phyloP scores from a whole-genome alignment of 2,113 vertebrate genomes.

The Hippocampus guttulatus region DNA sequence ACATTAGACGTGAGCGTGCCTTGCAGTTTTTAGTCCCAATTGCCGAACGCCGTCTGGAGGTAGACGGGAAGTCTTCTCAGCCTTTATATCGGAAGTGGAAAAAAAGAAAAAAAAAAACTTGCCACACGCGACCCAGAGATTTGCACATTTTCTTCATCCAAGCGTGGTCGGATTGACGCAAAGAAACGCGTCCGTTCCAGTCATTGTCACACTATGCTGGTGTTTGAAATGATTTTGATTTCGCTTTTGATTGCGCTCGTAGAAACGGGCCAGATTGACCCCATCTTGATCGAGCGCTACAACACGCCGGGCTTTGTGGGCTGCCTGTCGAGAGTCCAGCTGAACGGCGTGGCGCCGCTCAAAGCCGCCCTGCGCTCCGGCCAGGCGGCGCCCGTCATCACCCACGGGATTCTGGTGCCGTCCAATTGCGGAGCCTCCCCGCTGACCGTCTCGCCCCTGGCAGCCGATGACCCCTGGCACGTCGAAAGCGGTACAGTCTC shows the following conservation, averaged over 20 bases:
- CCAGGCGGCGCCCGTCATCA: slow-evolving; percentile 74
- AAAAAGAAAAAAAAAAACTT: too few species aligned
- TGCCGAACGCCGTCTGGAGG: not conserved
- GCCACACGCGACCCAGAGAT: too few species aligned
- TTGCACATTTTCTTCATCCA: too few species aligned
- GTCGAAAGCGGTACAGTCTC: slow-evolving; percentile 79
- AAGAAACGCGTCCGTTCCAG: too few species aligned
- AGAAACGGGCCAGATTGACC: slow-evolving; percentile 94
- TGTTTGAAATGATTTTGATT: too few species aligned
- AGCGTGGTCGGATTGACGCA: too few species aligned
- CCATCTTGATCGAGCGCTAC: slow-evolving; percentile 86
- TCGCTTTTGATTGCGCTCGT: not conserved
- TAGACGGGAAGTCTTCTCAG: too few species aligned
- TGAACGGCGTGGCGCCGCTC: slow-evolving; percentile 86
- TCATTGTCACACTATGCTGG: too few species aligned
- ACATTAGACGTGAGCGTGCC: not conserved
- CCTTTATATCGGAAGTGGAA: too few species aligned
- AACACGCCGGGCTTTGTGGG: slow-evolving; percentile 93
- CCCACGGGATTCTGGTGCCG: slow-evolving; percentile 88
- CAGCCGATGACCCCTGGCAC: slow-evolving; percentile 87
- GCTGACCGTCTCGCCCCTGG: slow-evolving; percentile 87
- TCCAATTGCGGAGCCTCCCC: slow-evolving; percentile 95
- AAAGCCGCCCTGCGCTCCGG: slow-evolving; percentile 84
- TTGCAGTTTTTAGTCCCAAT: not conserved
- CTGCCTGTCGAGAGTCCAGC: slow-evolving; percentile 88